Percentiles rank a stretch among this genome's conserved stretches.
phyloP scores from a whole-genome alignment of 2,888 invertebrate genomes.

The Lithophane semibrunnea region DNA sequence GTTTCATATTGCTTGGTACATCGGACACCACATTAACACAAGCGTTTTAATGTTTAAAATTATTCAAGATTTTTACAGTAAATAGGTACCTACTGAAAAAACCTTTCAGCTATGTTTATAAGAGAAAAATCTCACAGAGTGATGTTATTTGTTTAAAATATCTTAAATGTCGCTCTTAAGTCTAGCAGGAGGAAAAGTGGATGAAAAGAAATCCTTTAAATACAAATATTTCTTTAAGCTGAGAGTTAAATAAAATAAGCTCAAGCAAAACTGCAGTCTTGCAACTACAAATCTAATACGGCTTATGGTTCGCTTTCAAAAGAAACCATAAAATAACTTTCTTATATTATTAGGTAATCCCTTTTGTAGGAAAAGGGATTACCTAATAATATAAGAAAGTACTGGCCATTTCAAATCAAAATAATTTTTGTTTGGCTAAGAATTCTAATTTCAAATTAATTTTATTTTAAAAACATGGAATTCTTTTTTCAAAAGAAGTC shows the following conservation, averaged over 20 bases:
- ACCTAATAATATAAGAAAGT: too few relatives aligned
- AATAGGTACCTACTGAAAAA: neutral
- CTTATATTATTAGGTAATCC: too few relatives aligned
- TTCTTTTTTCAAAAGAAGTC: too few relatives aligned
- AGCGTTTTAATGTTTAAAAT: too few relatives aligned
- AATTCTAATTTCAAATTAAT: too few relatives aligned
- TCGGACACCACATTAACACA: neutral
- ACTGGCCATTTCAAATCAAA: too few relatives aligned
- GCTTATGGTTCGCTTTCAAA: neutral
- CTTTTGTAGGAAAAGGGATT: too few relatives aligned
- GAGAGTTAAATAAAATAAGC: constrained; percentile 1
- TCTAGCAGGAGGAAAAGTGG: neutral
- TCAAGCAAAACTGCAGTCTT: neutral
- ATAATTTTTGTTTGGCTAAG: too few relatives aligned
- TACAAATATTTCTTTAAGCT: neutral
- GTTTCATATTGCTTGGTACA: neutral
- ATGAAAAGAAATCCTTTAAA: constrained; percentile 14
- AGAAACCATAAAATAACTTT: neutral
- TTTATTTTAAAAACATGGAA: too few relatives aligned
- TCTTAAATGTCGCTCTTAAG: too few relatives aligned
- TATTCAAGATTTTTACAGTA: too few relatives aligned
- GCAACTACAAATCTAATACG: too few relatives aligned
- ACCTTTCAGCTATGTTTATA: neutral
- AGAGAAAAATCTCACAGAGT: neutral
- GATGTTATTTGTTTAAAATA: constrained; percentile 1